These are phyloP conservation scores for Arctocebus calabarensis DNA, from an alignment of 2,797 vertebrate genomes.

Conservation along the genomic window DNA sequence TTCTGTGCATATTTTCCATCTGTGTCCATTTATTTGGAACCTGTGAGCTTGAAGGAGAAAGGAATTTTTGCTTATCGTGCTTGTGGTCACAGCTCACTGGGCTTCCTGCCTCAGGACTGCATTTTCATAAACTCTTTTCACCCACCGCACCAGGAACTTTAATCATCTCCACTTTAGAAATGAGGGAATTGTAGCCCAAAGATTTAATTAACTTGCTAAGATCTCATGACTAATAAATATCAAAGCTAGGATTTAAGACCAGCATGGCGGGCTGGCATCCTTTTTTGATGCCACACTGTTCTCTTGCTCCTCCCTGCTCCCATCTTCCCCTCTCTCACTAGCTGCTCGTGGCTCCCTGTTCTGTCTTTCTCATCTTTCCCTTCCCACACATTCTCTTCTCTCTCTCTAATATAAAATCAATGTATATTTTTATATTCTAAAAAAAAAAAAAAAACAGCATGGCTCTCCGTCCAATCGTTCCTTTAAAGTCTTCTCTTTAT, in stretches of 20 bases:
- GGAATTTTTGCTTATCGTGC: not conserved
- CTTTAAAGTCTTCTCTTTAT: not conserved
- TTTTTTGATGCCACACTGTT: no score
- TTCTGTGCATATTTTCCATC: slow-evolving; percentile 3
- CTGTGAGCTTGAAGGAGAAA: not conserved
- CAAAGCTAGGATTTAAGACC: not conserved
- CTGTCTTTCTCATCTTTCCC: no score
- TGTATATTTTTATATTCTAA: no score
- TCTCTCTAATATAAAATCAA: no score
- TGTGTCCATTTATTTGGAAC: slow-evolving; percentile 13
- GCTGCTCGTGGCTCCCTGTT: no score
- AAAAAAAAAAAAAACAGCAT: no score
- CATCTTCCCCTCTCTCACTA: no score
- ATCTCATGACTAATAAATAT: not conserved
- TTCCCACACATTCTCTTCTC: no score
- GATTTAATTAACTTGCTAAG: not conserved
- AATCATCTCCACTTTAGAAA: not conserved
- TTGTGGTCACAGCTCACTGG: not conserved
- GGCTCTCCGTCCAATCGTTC: not conserved
- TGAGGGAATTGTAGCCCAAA: not conserved
- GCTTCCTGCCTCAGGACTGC: not conserved
- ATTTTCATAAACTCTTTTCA: not conserved
- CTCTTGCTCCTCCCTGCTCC: no score
- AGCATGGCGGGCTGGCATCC: not conserved
- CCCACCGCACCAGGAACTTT: not conserved